Base-by-base conservation (phyloP, 1,140 invertebrate species). In the Schlechtendalia chinensis region DNA sequence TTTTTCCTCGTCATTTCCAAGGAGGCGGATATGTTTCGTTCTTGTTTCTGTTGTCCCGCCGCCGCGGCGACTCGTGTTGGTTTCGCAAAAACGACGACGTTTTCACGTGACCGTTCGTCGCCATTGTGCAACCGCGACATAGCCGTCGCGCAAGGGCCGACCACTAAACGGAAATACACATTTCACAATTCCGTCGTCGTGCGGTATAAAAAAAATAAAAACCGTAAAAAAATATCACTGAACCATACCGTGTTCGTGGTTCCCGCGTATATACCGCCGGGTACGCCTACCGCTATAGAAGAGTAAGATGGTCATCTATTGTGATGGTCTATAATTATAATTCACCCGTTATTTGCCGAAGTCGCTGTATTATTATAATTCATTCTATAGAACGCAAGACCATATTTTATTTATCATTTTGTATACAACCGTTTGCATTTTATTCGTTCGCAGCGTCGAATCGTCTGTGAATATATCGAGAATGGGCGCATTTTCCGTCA, bases 161-260 rank as follows among this genome's bases (percentile, higher is more conserved):
- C n/a, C n/a, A n/a, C 39, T 17, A 79, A 61, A 79, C 58, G 75
- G 16, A 58, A 29, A 39, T 79, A 79, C 16, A 45, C 39, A 61
- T 79, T 79, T 61, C 75, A 79, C 22, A 50, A 39, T 19, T 58
- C 58, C 12, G 22, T 72, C 45, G n/a, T 71, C 22, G 22, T 77
- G n/a, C n/a, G 58, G 29, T 12, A 50, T 1, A 58, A 63, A 12
- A 27, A 39, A 22, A 29, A 29, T 17, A 77, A 77, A 63, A 63
- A 79, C 22, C 58, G 39, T 27, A 63, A 19, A 29, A 22, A 54
- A 50, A 63, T 27, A 29, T 72, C 50, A 19, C 12, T 63, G 5
- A 79, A 63, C 24, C 58, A 63, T 39, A 79, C 75, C n/a, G 19
- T 79, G 17, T 79, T 63, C 17, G 75, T 79, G 17, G 56, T 79